Evolutionary conservation across 2,113 vertebrate genomes (phyloP).

Genomic region (Aegotheles bennettii): DNA sequence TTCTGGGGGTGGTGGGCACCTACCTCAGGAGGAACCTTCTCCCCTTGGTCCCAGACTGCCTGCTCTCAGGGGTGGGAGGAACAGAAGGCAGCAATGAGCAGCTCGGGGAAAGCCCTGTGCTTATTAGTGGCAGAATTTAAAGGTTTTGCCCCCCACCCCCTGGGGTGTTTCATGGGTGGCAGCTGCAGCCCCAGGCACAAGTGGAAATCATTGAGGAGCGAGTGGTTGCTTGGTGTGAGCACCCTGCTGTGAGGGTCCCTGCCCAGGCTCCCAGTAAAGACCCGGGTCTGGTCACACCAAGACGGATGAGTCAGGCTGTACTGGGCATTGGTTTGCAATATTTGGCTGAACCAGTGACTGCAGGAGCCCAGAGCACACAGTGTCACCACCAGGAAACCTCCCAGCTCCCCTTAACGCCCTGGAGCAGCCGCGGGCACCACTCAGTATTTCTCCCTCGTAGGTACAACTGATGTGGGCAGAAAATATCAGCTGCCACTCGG

Average conservation of each 20-base stretch:
- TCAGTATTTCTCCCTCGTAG: neutral
- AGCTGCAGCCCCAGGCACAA: neutral
- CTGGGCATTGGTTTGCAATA: neutral
- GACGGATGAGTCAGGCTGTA: rapidly evolving
- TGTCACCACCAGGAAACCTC: no score
- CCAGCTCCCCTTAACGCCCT: neutral
- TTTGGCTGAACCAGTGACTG: no score
- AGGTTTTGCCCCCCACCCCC: neutral
- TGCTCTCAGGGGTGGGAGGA: neutral
- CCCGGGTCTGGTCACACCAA: neutral
- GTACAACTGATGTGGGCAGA: conserved; percentile 27
- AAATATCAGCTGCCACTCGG: conserved; percentile 52
- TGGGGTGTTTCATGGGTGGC: neutral
- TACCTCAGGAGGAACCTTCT: neutral
- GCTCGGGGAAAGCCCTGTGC: no score
- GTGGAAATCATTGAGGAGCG: rapidly evolving
- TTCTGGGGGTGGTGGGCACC: neutral
- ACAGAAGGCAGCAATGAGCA: neutral
- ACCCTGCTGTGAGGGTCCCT: neutral
- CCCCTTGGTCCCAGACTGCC: neutral
- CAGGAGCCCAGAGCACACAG: neutral
- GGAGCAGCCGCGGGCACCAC: neutral
- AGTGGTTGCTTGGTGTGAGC: rapidly evolving
- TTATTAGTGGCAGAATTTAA: neutral
- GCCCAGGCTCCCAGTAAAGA: neutral